A percentile compares a stretch with the other conserved stretches of the same genome.
phyloP scores from a whole-genome alignment of 2,797 vertebrate species.

The Schizothorax lantsangensis region DNA sequence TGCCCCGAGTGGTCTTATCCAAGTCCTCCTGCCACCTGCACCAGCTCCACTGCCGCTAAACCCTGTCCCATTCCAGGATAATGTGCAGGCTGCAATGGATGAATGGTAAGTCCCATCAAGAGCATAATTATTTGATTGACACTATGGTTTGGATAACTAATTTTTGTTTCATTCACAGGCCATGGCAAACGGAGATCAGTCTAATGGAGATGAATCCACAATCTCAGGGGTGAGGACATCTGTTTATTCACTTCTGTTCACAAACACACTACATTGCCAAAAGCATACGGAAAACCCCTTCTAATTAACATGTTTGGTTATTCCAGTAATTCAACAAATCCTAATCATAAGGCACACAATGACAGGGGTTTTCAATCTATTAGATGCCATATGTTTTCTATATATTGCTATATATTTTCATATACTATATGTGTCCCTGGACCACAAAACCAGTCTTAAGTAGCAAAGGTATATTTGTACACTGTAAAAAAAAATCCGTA shows the following conservation, averaged over 20 bases:
- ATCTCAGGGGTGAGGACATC: conserved; percentile 29
- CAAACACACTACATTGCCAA: not conserved
- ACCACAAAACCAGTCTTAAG: no score
- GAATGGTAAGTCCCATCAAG: conserved; percentile 29
- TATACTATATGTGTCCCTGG: not conserved
- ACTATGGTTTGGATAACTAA: not conserved
- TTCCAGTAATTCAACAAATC: not conserved
- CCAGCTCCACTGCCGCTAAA: not conserved
- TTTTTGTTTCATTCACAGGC: conserved; percentile 34
- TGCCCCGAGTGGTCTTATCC: not conserved
- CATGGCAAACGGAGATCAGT: conserved; percentile 17
- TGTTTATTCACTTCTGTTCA: not conserved
- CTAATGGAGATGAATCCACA: not conserved
- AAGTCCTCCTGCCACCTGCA: no score
- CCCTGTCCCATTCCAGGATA: not conserved
- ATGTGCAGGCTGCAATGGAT: not conserved
- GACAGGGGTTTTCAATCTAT: no score
- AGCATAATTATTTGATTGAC: not conserved
- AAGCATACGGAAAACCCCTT: not conserved
- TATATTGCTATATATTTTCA: not conserved
- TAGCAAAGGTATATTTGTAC: no score
- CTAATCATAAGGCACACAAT: not conserved
- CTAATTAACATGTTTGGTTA: not conserved
- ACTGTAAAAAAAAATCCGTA: no score
- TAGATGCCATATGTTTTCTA: no score